Percentiles rank a stretch among this genome's conserved stretches.
These are phyloP conservation scores for Drosophila grimshawi DNA, from an alignment of 1,140 invertebrate species.

Conservation along the genomic window DNA sequence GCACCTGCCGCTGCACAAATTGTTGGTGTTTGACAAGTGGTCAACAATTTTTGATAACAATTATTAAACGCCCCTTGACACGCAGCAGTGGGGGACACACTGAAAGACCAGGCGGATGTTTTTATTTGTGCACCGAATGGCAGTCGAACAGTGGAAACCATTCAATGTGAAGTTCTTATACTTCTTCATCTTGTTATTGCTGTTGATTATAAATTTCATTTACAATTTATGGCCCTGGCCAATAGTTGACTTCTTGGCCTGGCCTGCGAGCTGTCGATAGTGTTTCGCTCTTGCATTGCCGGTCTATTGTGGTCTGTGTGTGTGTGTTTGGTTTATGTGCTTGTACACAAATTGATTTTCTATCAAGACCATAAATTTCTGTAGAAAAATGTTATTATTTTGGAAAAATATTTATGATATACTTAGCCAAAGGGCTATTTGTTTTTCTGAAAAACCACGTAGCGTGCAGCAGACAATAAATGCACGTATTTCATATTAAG, in stretches of 20 bases:
- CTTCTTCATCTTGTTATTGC: background rate
- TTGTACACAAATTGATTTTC: slow-evolving; percentile 60
- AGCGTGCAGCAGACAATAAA: too few relatives aligned
- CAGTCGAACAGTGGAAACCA: slow-evolving; percentile 18
- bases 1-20: slow-evolving; percentile 63
- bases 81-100: slow-evolving; percentile 8
- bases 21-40: slow-evolving; percentile 81
- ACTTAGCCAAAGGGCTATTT: background rate
- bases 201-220: slow-evolving; percentile 62
- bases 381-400: slow-evolving; percentile 35
- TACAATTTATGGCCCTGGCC: slow-evolving; percentile 65
- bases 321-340: slow-evolving; percentile 15
- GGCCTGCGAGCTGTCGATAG: slow-evolving; percentile 26
- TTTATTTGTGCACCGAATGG: slow-evolving; percentile 57
- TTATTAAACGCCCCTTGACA: slow-evolving; percentile 61
- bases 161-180: background rate
- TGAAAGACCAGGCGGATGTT: slow-evolving; percentile 49
- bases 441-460: slow-evolving; percentile 12
- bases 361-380: slow-evolving; percentile 71
- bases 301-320: slow-evolving; percentile 1
- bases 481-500: too few relatives aligned
- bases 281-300: slow-evolving; percentile 5
- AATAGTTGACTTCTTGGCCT: slow-evolving; percentile 57
- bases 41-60: slow-evolving; percentile 75
- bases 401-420: slow-evolving; percentile 39